These are phyloP conservation scores for Belgica antarctica DNA, from an alignment of 2,888 invertebrate genomes.

Conservation along the genomic window DNA sequence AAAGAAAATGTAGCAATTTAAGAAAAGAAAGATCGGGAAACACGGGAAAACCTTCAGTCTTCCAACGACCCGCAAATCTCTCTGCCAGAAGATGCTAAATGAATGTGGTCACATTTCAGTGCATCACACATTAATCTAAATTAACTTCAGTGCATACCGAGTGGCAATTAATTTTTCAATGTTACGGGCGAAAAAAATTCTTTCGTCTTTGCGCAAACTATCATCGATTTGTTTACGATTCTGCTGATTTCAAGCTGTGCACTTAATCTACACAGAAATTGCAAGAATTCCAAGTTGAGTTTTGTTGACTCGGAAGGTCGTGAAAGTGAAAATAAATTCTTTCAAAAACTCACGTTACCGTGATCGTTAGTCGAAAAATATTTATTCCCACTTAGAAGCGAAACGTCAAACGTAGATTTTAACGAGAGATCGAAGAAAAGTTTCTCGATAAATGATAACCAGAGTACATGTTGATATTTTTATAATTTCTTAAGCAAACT, in stretches of 20 bases:
- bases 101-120: neutral
- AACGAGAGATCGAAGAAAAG: no score
- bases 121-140: conserved; percentile 18
- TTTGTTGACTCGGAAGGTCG: no score
- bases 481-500: no score
- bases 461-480: no score
- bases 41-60: neutral
- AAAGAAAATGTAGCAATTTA: neutral
- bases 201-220: neutral
- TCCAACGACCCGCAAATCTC: neutral
- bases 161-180: conserved; percentile 14
- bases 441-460: no score
- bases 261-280: neutral
- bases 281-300: no score
- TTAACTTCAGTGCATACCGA: neutral
- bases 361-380: no score
- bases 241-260: conserved; percentile 13
- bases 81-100: neutral
- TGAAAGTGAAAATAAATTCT: no score
- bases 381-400: no score
- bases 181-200: neutral
- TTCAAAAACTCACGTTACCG: no score
- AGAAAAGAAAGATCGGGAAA: neutral
- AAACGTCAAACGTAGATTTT: no score
- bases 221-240: neutral